These are phyloP conservation scores for Chamaetylas fuelleborni DNA, from an alignment of 2,113 vertebrate species.

Conservation along the genomic window DNA sequence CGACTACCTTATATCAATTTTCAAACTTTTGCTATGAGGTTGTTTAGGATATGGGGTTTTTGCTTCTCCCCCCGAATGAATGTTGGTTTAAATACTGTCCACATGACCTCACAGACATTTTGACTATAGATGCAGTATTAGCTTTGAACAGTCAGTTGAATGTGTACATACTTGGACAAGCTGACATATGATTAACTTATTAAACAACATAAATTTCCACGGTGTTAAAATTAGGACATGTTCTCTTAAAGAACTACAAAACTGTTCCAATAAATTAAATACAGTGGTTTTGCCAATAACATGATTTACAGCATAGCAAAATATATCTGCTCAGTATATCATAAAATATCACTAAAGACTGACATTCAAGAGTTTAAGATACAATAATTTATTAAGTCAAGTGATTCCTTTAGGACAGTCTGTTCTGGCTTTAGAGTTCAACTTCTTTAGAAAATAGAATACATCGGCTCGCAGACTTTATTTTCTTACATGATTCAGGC, in stretches of 20 bases:
- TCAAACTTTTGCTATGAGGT: neutral
- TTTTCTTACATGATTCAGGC: neutral
- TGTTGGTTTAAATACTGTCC: neutral
- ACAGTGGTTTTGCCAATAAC: neutral
- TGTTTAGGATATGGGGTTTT: neutral
- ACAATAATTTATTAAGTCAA: neutral
- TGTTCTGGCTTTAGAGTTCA: neutral
- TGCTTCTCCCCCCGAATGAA: neutral
- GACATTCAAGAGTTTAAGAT: neutral
- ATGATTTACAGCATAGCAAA: neutral
- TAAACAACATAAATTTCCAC: neutral
- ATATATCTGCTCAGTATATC: neutral
- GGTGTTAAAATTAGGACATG: neutral
- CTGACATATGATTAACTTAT: neutral
- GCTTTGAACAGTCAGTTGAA: neutral
- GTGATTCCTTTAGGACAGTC: neutral
- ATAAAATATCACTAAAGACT: neutral
- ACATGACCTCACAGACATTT: neutral
- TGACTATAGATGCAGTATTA: neutral
- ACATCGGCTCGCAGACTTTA: slow-evolving; percentile 6
- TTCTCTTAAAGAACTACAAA: neutral
- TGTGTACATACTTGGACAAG: neutral
- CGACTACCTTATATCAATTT: neutral
- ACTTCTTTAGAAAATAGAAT: slow-evolving; percentile 26
- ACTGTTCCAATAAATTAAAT: slow-evolving; percentile 1